Base-by-base conservation (phyloP, 2,888 invertebrate species). In the Isoperla grammatica region DNA sequence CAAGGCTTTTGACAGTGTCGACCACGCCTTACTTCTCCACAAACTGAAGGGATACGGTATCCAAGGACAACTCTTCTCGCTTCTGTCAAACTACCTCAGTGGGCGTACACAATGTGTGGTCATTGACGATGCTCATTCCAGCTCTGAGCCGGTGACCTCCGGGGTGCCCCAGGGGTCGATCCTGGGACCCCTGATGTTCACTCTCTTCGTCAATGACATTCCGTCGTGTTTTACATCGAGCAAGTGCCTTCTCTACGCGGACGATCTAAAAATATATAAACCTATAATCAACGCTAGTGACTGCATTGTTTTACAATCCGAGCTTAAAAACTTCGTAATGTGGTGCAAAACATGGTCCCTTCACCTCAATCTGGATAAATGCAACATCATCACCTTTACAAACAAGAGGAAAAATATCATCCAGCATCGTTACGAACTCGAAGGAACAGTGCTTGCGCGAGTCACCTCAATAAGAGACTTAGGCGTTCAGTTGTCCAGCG, bases 131-230 rank as follows among this genome's bases (percentile, higher is more conserved):
- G 6, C 11, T 20, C 22, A 8, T n/a, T 48, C 48, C 11, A 8
- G n/a, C 11, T 3, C n/a, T n/a, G 48, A 20, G 6, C n/a, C 11
- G n/a, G 23, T 22, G 5, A 23, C 48, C 3, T 48, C 48, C n/a
- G 48, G 48, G 11, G 48, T 48, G n/a, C 48, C 48, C 2, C 48
- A 48, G 15, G 48, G 48, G 11, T 48, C 48, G 8, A 48, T 20
- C 29, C 6, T 23, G 11, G 48, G 48, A n/a, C 48, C 48, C n/a
- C 15, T 48, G n/a, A 23, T 48, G 6, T 48, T 48, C 29, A 20
- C 22, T 4, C 23, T 48, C 22, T 48, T 23, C 15, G 48, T 48
- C 9, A 48, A 48, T 23, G 48, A 48, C 15, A 48, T 48, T 48
- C 48, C 48, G 11, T 11, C 2, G 2, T 20, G n/a, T 3, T 22